Conservation (phyloP, 2,113 vertebrate genomes). For the Halcyon senegalensis region DNA sequence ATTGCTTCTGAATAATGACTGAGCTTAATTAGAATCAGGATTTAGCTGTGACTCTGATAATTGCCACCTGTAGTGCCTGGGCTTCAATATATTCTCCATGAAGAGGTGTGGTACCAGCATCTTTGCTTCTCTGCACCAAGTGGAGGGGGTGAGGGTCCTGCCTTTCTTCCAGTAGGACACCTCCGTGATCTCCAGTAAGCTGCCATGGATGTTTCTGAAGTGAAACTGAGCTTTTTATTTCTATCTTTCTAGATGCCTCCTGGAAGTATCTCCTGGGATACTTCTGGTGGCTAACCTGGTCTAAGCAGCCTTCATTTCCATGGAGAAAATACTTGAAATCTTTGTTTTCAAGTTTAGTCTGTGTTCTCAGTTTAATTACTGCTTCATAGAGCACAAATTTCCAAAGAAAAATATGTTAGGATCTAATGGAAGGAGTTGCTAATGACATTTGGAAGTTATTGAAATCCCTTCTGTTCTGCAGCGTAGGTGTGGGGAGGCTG, state of each 20-base stretch:
- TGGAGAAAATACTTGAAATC: background rate
- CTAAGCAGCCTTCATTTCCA: background rate
- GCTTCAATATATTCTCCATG: background rate
- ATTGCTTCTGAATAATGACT: background rate
- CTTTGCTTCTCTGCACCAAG: accelerated
- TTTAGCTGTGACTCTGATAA: background rate
- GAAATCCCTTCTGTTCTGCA: background rate
- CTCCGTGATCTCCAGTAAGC: background rate
- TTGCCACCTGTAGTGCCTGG: background rate
- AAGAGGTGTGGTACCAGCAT: accelerated
- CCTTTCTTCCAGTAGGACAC: accelerated
- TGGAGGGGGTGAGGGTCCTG: background rate
- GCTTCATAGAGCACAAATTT: background rate
- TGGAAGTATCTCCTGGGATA: too few species aligned
- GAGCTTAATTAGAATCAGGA: background rate
- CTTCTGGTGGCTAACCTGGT: background rate
- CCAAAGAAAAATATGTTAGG: background rate
- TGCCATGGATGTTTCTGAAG: background rate
- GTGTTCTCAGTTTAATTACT: background rate
- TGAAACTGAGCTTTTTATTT: background rate
- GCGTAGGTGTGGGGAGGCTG: background rate
- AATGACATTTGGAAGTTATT: background rate
- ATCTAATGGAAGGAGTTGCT: background rate
- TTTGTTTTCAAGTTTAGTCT: background rate
- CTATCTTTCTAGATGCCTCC: too few species aligned